Conservation (phyloP, 2,888 invertebrate genomes). For the Sinodicranocentrus sp. region DNA sequence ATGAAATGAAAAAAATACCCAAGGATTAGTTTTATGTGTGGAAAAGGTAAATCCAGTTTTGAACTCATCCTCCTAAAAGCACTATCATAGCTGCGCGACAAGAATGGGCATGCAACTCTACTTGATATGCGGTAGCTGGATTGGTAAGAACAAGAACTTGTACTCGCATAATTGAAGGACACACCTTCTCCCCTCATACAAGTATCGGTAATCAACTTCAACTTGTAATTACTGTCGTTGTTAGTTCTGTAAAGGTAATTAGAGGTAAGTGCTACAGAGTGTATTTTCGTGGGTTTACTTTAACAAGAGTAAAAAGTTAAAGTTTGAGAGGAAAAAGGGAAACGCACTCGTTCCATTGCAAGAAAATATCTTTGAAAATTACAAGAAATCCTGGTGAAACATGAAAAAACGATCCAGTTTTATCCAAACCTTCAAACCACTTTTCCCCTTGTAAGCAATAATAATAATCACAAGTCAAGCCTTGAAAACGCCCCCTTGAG, state of each 20-base stretch:
- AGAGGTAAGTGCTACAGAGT: constrained; percentile 31
- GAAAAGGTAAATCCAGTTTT: background rate
- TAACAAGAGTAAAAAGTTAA: background rate
- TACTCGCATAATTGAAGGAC: constrained; percentile 55
- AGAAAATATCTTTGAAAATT: constrained; percentile 42
- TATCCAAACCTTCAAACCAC: constrained; percentile 42
- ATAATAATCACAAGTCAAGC: constrained; percentile 65
- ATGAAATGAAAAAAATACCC: background rate
- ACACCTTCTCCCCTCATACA: constrained; percentile 50
- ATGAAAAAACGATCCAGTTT: constrained; percentile 60
- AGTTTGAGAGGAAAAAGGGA: background rate
- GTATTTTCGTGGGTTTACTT: background rate
- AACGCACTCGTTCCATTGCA: background rate
- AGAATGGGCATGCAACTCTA: too few relatives aligned
- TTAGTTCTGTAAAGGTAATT: constrained; percentile 61
- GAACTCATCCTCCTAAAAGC: background rate
- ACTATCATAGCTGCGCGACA: background rate
- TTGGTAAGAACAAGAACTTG: constrained; percentile 5
- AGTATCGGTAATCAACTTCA: constrained; percentile 63
- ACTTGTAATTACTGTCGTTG: constrained; percentile 66
- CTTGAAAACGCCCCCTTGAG: constrained; percentile 66
- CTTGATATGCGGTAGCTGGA: constrained; percentile 47
- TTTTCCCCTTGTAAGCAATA: constrained; percentile 54
- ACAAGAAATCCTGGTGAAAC: constrained; percentile 16
- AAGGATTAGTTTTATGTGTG: constrained; percentile 10